Base-by-base conservation (phyloP, 2,113 vertebrate genomes). In the Clarias batrachus region DNA sequence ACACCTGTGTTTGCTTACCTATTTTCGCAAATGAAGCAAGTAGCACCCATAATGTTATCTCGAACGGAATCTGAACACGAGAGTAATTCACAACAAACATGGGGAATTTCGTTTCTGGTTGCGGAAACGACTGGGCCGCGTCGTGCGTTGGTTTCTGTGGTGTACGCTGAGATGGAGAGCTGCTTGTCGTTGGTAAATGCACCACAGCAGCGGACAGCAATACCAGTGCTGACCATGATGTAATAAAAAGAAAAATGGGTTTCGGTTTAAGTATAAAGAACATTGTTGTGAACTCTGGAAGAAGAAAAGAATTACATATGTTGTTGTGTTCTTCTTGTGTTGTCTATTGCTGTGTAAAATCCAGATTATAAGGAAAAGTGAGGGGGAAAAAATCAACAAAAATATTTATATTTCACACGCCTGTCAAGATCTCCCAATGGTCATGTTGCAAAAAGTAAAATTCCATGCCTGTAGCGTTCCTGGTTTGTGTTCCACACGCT, bases 21-120 rank as follows among this genome's bases (percentile, higher is more conserved):
- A 99, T 97, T 93, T 99, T 99, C 87, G 98, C 97, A 79, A 99
- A 95, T 13, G 97, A 99, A 12, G 98, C 98, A 88, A 99, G 93
- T 83, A 99, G 91, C 82, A 99, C 95, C 98, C 98, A 99, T n/a
- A 99, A 93, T 8, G 98, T 98, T 91, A 99, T 97, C 93, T 99
- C 97, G 92, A 99, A 97, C 2, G 98, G 98, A 27, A 98, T 94
- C 89, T 99, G 97, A 91, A 99, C 96, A 82, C 97, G 96, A 0
- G 95, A 89, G 85, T 99, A 99, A 90, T 99, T 93, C 93, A 98
- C 92, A 4, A 96, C 96, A 91, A 99, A 98, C 85, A 97, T 94
- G 0, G 96, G 96, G 48, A 98, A 90, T 30, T 94, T 90, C 1
- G 91, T 91, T 86, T 62, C 91, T n/a, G 57, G 9, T 0, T 94